Percentiles rank a stretch among this genome's conserved stretches.
Conservation (phyloP, 2,888 invertebrate genomes). For the Drosophila algonquin region DNA sequence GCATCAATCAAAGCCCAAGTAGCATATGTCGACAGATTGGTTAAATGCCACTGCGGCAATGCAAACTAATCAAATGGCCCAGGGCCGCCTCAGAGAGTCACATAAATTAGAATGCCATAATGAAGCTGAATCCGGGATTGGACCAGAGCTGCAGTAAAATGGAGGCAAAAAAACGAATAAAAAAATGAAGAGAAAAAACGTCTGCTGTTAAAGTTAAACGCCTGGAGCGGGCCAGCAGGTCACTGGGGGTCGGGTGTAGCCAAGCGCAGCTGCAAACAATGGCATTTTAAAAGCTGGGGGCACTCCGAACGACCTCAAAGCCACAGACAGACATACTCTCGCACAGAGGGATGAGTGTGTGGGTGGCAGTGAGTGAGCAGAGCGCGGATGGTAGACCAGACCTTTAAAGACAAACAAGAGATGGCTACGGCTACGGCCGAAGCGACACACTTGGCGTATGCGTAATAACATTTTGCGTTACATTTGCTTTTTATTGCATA, state of each 20-base stretch:
- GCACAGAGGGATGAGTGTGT: neutral
- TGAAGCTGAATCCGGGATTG: conserved; percentile 24
- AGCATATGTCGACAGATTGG: conserved; percentile 46
- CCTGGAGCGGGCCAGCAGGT: conserved; percentile 50
- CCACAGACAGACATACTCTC: conserved; percentile 18
- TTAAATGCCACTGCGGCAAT: conserved; percentile 39
- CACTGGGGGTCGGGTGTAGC: conserved; percentile 45
- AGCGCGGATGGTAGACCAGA: conserved; percentile 20
- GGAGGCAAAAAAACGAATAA: neutral
- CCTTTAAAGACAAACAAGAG: conserved; percentile 59
- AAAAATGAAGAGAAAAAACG: conserved; percentile 18
- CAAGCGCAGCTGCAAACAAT: conserved; percentile 74
- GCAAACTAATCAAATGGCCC: conserved; percentile 33
- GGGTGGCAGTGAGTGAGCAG: conserved; percentile 3
- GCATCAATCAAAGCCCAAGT: conserved; percentile 49
- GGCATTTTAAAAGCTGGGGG: conserved; percentile 69
- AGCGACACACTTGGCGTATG: conserved; percentile 66
- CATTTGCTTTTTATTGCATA: conserved; percentile 80
- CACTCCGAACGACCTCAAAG: conserved; percentile 33
- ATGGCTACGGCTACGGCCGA: conserved; percentile 26
- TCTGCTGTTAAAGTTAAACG: conserved; percentile 40
- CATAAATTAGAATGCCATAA: conserved; percentile 43
- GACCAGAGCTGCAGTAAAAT: conserved; percentile 24
- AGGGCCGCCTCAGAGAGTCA: conserved; percentile 18
- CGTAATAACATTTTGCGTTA: conserved; percentile 78